Conservation (phyloP, 53 echinoderm and acorn worm species). For the Echinometra lucunter region DNA sequence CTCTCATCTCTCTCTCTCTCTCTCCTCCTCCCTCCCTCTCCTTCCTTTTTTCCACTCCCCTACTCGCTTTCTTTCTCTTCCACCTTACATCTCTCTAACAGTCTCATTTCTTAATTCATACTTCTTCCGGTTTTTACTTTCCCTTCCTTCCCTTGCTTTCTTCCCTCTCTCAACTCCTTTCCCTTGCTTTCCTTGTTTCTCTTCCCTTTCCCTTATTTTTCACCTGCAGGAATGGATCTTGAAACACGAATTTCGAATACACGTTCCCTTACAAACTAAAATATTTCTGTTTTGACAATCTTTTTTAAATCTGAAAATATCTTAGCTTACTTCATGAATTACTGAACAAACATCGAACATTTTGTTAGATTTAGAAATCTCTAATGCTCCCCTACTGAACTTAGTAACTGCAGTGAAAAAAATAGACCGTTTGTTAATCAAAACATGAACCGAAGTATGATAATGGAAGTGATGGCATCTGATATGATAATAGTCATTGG, state of each 20-base stretch:
- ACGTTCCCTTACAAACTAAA: no score
- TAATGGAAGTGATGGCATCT: background rate
- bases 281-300: no score
- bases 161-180: background rate
- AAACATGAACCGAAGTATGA: background rate
- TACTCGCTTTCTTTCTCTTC: background rate
- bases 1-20: background rate
- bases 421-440: background rate
- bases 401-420: no score
- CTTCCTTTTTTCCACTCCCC: background rate
- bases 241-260: no score
- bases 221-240: no score
- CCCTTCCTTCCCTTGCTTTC: no score
- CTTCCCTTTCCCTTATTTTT: background rate
- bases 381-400: no score
- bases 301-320: no score
- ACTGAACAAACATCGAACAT: no score
- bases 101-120: background rate
- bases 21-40: background rate
- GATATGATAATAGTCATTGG: background rate
- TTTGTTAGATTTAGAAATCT: no score
- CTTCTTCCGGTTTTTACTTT: background rate
- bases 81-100: background rate
- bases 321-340: no score
- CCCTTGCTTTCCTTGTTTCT: background rate